These are phyloP conservation scores for Notodonta ziczac DNA, from an alignment of 2,888 invertebrate genomes.

Conservation along the genomic window DNA sequence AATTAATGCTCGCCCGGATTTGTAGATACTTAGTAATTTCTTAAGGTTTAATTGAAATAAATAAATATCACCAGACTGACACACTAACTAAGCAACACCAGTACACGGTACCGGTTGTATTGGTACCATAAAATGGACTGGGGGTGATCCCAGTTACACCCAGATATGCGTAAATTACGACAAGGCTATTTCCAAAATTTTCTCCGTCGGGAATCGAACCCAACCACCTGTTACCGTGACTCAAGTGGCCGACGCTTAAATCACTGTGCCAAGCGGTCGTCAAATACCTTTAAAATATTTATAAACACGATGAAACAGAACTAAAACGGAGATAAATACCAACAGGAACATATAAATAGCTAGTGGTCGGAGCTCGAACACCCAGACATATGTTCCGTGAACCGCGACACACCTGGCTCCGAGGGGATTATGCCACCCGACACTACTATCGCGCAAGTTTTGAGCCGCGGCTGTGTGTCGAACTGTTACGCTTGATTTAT, in stretches of 20 bases:
- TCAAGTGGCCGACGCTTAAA: no score
- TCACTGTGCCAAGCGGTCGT: no score
- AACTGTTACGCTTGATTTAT: slow-evolving; percentile 3
- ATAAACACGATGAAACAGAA: background rate
- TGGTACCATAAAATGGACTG: no score
- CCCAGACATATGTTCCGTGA: slow-evolving; percentile 50
- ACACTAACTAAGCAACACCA: no score
- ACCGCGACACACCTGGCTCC: slow-evolving; percentile 47
- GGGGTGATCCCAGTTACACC: no score
- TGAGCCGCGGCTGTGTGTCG: slow-evolving; percentile 11
- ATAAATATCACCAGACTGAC: no score
- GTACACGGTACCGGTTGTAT: no score
- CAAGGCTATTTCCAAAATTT: no score
- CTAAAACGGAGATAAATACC: slow-evolving; percentile 1
- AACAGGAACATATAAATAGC: slow-evolving; percentile 5
- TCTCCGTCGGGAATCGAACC: no score
- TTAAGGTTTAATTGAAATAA: background rate
- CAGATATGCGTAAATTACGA: no score
- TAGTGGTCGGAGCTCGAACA: slow-evolving; percentile 15
- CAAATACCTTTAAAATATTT: background rate
- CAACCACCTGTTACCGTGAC: no score
- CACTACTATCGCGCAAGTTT: slow-evolving; percentile 22
- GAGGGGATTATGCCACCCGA: slow-evolving; percentile 37
- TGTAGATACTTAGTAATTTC: background rate
- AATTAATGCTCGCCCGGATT: background rate